Conservation (phyloP, 1,140 invertebrate genomes). For the Diachasma alloeum region DNA sequence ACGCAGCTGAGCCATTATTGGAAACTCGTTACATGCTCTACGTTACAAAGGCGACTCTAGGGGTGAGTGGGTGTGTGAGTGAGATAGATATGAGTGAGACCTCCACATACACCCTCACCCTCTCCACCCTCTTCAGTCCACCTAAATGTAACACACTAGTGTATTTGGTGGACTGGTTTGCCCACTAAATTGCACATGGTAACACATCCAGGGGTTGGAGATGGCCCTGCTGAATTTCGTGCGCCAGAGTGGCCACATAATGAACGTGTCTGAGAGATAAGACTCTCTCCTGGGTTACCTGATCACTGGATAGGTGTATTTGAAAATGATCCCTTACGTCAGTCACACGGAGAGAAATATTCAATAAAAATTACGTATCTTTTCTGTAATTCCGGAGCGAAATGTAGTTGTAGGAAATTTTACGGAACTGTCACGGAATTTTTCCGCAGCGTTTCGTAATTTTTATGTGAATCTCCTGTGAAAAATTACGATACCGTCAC, state of each 20-base stretch:
- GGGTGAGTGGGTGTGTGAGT: neutral
- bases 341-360: neutral
- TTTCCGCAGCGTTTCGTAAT: too few species aligned
- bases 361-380: too few species aligned
- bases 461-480: too few species aligned
- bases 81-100: neutral
- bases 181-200: slow-evolving; percentile 27
- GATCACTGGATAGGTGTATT: neutral
- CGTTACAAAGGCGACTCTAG: slow-evolving; percentile 28
- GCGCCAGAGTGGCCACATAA: neutral
- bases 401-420: too few species aligned
- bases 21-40: slow-evolving; percentile 63
- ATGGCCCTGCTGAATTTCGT: neutral
- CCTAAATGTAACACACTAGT: slow-evolving; percentile 24
- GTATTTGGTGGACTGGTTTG: slow-evolving; percentile 27
- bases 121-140: neutral
- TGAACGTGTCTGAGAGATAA: slow-evolving; percentile 3
- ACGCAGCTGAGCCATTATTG: slow-evolving; percentile 64
- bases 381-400: too few species aligned
- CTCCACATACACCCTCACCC: neutral
- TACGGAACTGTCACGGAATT: too few species aligned
- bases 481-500: too few species aligned
- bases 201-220: neutral
- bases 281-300: neutral
- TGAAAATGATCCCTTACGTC: neutral